Conservation (phyloP, 2,888 invertebrate species). For the Spisula solida region DNA sequence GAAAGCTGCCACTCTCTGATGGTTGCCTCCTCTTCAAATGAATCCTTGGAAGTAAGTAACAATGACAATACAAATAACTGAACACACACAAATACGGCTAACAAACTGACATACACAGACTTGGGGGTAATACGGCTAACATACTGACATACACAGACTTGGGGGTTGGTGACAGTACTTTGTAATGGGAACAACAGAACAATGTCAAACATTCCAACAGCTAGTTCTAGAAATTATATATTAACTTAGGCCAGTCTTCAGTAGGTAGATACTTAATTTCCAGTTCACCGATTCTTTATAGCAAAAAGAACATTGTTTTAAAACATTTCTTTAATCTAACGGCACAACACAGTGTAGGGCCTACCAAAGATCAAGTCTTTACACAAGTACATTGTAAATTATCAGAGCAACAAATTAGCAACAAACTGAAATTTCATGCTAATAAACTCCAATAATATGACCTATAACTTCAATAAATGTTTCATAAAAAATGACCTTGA, state of each 20-base stretch:
- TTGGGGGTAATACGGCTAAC: not conserved
- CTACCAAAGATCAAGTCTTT: too few relatives aligned
- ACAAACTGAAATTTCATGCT: too few relatives aligned
- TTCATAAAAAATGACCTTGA: not conserved
- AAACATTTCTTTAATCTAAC: too few relatives aligned
- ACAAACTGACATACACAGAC: not conserved
- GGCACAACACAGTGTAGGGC: too few relatives aligned
- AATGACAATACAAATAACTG: not conserved
- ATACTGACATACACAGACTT: not conserved
- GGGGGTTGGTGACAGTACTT: not conserved
- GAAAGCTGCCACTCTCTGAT: too few relatives aligned
- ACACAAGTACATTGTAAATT: too few relatives aligned
- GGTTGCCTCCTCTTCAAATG: not conserved
- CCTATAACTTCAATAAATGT: not conserved
- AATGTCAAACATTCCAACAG: not conserved
- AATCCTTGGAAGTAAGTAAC: not conserved
- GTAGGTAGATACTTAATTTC: too few relatives aligned
- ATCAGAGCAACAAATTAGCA: too few relatives aligned
- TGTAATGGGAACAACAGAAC: not conserved
- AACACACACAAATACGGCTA: not conserved
- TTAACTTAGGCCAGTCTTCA: too few relatives aligned
- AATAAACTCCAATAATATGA: not conserved
- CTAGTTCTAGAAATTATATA: not conserved
- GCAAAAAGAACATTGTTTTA: too few relatives aligned
- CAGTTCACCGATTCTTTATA: too few relatives aligned